Evolutionary conservation across 1,140 invertebrate genomes (phyloP), one percentile per base, ranked within the genome.

Genomic region (Copidosoma floridanum): DNA sequence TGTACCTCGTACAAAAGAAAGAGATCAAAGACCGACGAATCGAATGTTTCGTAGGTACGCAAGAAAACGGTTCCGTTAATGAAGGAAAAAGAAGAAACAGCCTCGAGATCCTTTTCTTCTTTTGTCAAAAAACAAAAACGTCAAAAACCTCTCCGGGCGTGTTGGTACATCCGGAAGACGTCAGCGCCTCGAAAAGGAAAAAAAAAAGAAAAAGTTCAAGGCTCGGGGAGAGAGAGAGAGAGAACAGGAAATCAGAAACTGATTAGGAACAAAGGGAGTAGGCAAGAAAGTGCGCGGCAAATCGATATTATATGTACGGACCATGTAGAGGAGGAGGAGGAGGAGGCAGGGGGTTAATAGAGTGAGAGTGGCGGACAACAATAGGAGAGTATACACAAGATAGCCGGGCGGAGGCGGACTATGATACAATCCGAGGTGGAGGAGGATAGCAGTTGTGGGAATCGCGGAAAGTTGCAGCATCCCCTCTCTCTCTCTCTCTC

Each of bases 401-500:
- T 27, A 60, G 57, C 50, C 23, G 14, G 37, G 53, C 47, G 60
- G 53, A 57, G 60, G 60, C 53, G 60, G 37, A 46, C 38, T 27
- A 57, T 50, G 44, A 57, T 50, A n/a, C 54, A 6, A 6, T 32
- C 29, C 6, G 29, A 32, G 29, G n/a, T n/a, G n/a, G 12, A 32
- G 12, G 29, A 32, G 29, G 6, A 32, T 8, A 32, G 6, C 29
- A 32, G 29, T 12, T 32, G 59, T 61, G 47, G 51, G 57, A 59
- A 65, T 65, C 55, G 63, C 50, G 66, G 58, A 65, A 65, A 68
- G 46, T 57, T 62, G 32, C 58, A 61, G 50, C 48, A 61, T 65
- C 59, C 47, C 57, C 48, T 46, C 20, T 32, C 29, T 32, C 29
- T 32, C 29, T 32, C 29, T 32, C 29, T 32, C 29, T 32, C 29